Evolutionary conservation across 2,797 vertebrate species (phyloP).

Genomic region (Oryzias sinensis): DNA sequence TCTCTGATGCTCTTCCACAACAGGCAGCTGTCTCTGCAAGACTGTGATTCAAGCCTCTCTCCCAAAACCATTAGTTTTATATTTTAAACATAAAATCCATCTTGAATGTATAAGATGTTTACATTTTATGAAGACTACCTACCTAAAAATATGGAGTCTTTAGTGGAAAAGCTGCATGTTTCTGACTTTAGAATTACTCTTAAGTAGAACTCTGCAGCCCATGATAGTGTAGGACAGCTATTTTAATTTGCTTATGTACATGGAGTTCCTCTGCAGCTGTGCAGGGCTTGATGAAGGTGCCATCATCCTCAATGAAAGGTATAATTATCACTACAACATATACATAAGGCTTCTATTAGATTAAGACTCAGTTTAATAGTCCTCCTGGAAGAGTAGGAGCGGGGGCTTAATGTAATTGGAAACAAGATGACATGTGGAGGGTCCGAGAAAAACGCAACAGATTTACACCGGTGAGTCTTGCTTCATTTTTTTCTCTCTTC

Average conservation of each 20-base stretch:
- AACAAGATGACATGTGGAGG: slow-evolving; percentile 55
- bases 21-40: too few relatives aligned
- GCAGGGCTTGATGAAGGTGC: slow-evolving; percentile 70
- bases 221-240: slow-evolving; percentile 38
- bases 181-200: slow-evolving; percentile 49
- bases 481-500: slow-evolving; percentile 9
- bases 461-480: slow-evolving; percentile 44
- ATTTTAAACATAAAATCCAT: too few relatives aligned
- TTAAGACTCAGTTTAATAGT: slow-evolving; percentile 71
- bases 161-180: slow-evolving; percentile 40
- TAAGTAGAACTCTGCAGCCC: slow-evolving; percentile 29
- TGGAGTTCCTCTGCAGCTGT: slow-evolving; percentile 47
- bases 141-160: slow-evolving; percentile 48
- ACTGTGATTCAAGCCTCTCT: too few relatives aligned
- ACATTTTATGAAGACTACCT: slow-evolving; percentile 9
- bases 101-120: slow-evolving; percentile 1
- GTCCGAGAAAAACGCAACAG: slow-evolving; percentile 49
- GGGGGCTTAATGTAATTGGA: slow-evolving; percentile 70
- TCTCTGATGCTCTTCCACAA: background rate
- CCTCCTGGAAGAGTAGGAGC: slow-evolving; percentile 58
- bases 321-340: slow-evolving; percentile 74
- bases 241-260: slow-evolving; percentile 61
- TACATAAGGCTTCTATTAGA: slow-evolving; percentile 69
- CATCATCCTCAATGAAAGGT: slow-evolving; percentile 69
- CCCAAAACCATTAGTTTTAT: too few relatives aligned